Evolutionary conservation across 2,113 vertebrate genomes (phyloP).

Genomic region (Chionis minor): DNA sequence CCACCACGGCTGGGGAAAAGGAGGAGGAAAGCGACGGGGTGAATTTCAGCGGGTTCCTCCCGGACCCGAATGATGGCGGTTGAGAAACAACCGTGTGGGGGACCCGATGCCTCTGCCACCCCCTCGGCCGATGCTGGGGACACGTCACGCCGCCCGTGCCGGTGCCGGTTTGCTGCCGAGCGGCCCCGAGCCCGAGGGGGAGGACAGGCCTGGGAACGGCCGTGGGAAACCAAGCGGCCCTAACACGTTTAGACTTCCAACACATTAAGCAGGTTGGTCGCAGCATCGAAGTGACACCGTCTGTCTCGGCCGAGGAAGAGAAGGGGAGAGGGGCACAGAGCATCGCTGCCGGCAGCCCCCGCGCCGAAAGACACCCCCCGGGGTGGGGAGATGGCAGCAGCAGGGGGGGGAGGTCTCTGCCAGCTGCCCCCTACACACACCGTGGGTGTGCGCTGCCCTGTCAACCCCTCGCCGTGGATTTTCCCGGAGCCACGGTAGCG

Average conservation of each 20-base stretch:
- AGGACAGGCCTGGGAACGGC: neutral
- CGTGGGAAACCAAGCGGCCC: slow-evolving; percentile 48
- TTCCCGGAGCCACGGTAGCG: neutral
- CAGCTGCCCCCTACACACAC: neutral
- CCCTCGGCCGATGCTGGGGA: neutral
- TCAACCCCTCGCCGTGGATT: accelerated
- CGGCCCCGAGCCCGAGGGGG: neutral
- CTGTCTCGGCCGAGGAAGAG: neutral
- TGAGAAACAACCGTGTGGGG: accelerated
- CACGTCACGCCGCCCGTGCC: accelerated
- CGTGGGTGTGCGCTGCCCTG: accelerated
- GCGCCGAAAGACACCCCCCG: neutral
- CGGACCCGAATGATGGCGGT: accelerated
- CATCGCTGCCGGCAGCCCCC: neutral
- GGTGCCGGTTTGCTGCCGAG: neutral
- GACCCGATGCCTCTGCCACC: neutral
- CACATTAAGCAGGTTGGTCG: slow-evolving; percentile 50
- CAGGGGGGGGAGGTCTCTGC: neutral
- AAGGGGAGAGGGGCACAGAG: neutral
- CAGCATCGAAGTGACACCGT: slow-evolving; percentile 62
- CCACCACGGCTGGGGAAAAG: accelerated
- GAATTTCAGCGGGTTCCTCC: accelerated
- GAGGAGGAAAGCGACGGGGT: accelerated
- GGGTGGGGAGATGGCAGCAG: neutral
- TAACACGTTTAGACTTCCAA: slow-evolving; percentile 62